Evolutionary conservation across 1,140 invertebrate species (phyloP), one percentile per base, ranked within the genome.

Genomic region (Octopus sinensis): DNA sequence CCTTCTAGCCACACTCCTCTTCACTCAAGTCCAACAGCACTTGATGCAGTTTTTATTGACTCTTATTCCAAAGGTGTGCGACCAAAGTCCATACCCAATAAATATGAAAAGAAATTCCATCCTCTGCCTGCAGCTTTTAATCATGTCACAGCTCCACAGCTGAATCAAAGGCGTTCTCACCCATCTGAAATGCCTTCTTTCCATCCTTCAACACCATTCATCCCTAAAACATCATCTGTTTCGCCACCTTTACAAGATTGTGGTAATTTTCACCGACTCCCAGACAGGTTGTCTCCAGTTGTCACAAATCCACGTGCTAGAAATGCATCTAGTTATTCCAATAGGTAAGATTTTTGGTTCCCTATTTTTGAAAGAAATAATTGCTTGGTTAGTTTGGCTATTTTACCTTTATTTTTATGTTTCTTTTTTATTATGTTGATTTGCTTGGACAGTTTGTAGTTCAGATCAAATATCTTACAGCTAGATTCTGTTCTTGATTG

Each of bases 21-120:
- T 83, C 84, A 78, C 84, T 85, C 81, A 81, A 84, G 9, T 83
- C 75, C 52, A 85, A 83, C 78, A 82, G 80, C 30, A 56, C 80
- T 76, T 54, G 54, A 73, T 12, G 52, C 84, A 86, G 23, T 75
- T 81, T 6, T 73, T 5, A 17, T 6, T 7, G 76, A 77, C 7
- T 12, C 17, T 43, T 77, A 77, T 43, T 77, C 52, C 5, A 77
- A 77, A 51, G 76, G 76, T 7, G 43, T 77, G 76, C 30, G 76
- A 23, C 76, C 52, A 43, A 77, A 77, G 52, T 30, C 43, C 12
- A 17, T 6, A 6, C 7, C 68, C 30, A 77, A 77, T 51, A 77
- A 77, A 77, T 52, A 77, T 43, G 76, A 77, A 6, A 77, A 51
- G 17, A 23, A 51, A 43, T 77, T 53, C 4, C 52, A 77, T 51